Evolutionary conservation across 2,888 invertebrate genomes (phyloP).

Genomic region (Papilio gigon): DNA sequence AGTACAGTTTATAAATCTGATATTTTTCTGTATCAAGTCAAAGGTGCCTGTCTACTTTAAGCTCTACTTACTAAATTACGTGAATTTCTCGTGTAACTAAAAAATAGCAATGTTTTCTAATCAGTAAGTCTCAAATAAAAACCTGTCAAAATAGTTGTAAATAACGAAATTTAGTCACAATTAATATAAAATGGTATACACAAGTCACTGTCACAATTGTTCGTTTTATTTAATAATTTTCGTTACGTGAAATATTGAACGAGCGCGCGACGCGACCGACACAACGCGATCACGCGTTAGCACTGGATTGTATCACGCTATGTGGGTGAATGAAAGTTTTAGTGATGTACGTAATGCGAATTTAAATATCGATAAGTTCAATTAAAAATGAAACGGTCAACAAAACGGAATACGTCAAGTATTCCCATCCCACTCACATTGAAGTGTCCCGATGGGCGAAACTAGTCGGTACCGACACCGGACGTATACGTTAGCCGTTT

Average conservation of each 20-base stretch:
- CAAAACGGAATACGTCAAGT: too few relatives aligned
- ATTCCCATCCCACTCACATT: too few relatives aligned
- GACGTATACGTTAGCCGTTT: too few relatives aligned
- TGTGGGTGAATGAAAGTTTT: conserved; percentile 40
- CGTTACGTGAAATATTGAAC: conserved; percentile 17
- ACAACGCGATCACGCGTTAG: conserved; percentile 29
- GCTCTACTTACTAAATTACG: background rate
- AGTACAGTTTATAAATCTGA: background rate
- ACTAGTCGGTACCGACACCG: too few relatives aligned
- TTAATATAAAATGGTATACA: background rate
- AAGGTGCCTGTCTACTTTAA: background rate
- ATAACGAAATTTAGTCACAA: background rate
- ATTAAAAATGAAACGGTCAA: too few relatives aligned
- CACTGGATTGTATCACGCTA: conserved; percentile 28
- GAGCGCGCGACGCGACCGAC: background rate
- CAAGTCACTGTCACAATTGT: conserved; percentile 20
- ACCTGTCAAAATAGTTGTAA: background rate
- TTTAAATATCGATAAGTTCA: conserved; percentile 12
- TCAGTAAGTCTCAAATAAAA: background rate
- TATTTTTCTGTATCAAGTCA: background rate
- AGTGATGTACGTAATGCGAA: conserved; percentile 21
- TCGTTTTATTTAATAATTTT: conserved; percentile 24
- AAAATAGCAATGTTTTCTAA: background rate
- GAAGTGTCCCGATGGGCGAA: too few relatives aligned
- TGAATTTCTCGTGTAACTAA: background rate